These are phyloP conservation scores for Nasonia longicornis DNA, from an alignment of 1,140 invertebrate genomes.

Conservation along the genomic window DNA sequence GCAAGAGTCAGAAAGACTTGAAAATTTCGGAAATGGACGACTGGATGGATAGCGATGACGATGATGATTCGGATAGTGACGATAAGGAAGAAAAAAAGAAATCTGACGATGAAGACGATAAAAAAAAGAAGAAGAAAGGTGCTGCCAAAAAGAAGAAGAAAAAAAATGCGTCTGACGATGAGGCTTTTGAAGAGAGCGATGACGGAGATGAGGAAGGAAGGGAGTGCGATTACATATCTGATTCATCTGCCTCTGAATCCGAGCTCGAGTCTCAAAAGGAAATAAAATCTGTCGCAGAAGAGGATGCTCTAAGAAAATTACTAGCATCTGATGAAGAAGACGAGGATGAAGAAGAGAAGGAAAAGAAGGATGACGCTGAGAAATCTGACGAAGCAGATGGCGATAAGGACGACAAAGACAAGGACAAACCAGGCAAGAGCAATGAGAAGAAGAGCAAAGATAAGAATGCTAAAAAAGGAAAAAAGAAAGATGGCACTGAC, in stretches of 20 bases:
- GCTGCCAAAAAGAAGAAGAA: conserved; percentile 76
- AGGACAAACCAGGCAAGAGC: conserved; percentile 64
- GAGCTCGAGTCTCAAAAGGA: conserved; percentile 80
- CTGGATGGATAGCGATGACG: conserved; percentile 86
- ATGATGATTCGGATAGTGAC: conserved; percentile 79
- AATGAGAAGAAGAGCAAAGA: conserved; percentile 56
- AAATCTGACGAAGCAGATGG: conserved; percentile 73
- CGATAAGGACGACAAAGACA: conserved; percentile 70
- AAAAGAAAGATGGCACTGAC: conserved; percentile 70
- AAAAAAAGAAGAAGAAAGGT: conserved; percentile 79
- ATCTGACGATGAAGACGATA: conserved; percentile 76
- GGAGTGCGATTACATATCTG: conserved; percentile 89
- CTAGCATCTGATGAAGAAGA: conserved; percentile 91
- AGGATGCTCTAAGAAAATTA: conserved; percentile 88
- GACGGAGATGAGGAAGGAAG: conserved; percentile 95
- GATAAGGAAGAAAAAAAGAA: conserved; percentile 76
- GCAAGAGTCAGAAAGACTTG: conserved; percentile 74
- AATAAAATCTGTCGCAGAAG: conserved; percentile 88
- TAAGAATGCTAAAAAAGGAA: conserved; percentile 64
- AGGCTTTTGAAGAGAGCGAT: conserved; percentile 95
- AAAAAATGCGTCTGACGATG: conserved; percentile 82
- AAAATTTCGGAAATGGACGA: conserved; percentile 96
- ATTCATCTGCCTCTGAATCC: conserved; percentile 84
- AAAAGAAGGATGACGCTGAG: conserved; percentile 74
- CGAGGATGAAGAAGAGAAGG: conserved; percentile 81